Conservation (phyloP, 2,797 vertebrate genomes). For the Leptatherina wallacei region DNA sequence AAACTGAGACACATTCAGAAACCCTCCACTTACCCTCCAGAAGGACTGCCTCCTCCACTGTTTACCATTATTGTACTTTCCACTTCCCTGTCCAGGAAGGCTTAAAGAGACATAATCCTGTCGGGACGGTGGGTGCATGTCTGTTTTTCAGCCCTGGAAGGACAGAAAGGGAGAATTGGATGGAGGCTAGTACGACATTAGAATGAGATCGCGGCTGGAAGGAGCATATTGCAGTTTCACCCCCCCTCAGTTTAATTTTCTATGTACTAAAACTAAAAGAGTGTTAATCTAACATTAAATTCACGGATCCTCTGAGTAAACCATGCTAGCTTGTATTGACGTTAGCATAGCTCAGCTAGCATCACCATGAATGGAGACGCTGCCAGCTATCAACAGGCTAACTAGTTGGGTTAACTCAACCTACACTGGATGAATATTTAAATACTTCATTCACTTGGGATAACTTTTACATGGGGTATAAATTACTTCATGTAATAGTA, state of each 20-base stretch:
- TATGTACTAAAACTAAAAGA: not conserved
- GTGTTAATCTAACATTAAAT: not conserved
- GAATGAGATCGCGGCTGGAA: not conserved
- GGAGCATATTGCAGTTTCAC: not conserved
- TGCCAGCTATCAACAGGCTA: slow-evolving; percentile 21
- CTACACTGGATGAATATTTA: not conserved
- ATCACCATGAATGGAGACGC: too few relatives aligned
- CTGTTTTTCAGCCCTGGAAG: slow-evolving; percentile 52
- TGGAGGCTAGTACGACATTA: not conserved
- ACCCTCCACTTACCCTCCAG: slow-evolving; percentile 86
- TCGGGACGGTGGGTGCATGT: slow-evolving; percentile 83
- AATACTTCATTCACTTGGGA: not conserved
- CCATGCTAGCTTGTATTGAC: too few relatives aligned
- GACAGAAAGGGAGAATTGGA: not conserved
- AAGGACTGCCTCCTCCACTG: slow-evolving; percentile 89
- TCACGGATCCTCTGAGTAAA: not conserved
- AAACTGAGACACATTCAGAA: too few relatives aligned
- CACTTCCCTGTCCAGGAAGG: slow-evolving; percentile 74
- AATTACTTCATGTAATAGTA: too few relatives aligned
- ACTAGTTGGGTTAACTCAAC: not conserved
- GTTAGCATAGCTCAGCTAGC: slow-evolving; percentile 1
- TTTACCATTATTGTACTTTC: slow-evolving; percentile 86
- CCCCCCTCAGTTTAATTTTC: not conserved
- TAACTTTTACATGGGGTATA: fast-evolving
- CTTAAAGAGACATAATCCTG: slow-evolving; percentile 90